Conservation (phyloP, 1,140 invertebrate species). For the Apis florea region DNA sequence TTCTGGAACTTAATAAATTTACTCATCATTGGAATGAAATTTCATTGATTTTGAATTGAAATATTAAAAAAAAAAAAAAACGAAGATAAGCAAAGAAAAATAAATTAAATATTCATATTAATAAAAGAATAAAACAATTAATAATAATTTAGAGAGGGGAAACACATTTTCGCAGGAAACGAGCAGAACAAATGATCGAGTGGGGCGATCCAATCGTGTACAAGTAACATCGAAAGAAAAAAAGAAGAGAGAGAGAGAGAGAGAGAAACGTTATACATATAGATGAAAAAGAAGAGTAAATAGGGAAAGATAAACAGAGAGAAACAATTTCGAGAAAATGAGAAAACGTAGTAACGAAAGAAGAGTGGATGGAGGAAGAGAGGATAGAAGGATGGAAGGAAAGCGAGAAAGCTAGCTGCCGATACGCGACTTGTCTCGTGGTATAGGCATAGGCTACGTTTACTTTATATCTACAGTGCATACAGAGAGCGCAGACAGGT, state of each 20-base stretch:
- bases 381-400: neutral
- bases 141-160: no score
- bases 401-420: neutral
- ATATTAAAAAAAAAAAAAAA: no score
- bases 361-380: neutral
- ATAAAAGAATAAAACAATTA: no score
- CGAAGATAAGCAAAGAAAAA: no score
- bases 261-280: neutral
- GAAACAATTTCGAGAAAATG: conserved; percentile 11
- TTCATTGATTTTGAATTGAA: no score
- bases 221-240: neutral
- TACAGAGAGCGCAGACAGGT: conserved; percentile 52
- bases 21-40: no score
- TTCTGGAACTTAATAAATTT: no score
- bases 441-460: conserved; percentile 40
- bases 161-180: no score
- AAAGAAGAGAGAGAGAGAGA: neutral
- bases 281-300: no score
- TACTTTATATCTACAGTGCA: conserved; percentile 55
- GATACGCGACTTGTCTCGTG: conserved; percentile 39
- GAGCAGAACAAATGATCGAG: no score
- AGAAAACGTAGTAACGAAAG: conserved; percentile 11
- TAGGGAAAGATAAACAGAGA: neutral
- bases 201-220: no score
- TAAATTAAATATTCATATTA: no score